Conservation (phyloP, 2,888 invertebrate genomes). For the Sesia apiformis region DNA sequence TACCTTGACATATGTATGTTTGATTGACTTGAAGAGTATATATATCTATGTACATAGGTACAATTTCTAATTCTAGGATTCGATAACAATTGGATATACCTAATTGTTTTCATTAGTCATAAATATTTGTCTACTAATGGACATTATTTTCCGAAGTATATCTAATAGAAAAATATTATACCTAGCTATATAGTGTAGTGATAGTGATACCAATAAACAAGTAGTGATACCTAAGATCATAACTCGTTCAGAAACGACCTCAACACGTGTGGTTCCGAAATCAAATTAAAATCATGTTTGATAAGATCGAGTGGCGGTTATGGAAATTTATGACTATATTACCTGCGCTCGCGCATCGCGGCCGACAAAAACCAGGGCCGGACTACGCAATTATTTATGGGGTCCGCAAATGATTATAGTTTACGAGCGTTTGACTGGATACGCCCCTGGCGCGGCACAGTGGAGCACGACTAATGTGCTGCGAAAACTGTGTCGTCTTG, state of each 20-base stretch:
- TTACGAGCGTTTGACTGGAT: conserved; percentile 60
- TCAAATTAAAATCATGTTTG: conserved; percentile 75
- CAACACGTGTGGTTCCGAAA: conserved; percentile 72
- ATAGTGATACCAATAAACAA: conserved; percentile 7
- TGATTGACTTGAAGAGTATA: too few relatives aligned
- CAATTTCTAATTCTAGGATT: too few relatives aligned
- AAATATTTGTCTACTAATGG: too few relatives aligned
- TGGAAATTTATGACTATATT: conserved; percentile 76
- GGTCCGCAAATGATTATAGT: conserved; percentile 70
- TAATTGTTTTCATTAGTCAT: too few relatives aligned
- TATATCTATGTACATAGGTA: too few relatives aligned
- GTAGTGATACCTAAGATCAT: conserved; percentile 48
- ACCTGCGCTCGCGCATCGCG: conserved; percentile 67
- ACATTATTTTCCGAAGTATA: too few relatives aligned
- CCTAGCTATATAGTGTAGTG: too few relatives aligned
- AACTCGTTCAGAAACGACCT: conserved; percentile 56
- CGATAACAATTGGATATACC: too few relatives aligned
- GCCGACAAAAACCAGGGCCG: conserved; percentile 64
- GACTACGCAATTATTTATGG: conserved; percentile 68
- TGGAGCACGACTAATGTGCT: conserved; percentile 21
- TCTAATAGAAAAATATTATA: too few relatives aligned
- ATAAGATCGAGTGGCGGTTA: conserved; percentile 75
- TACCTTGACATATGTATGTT: too few relatives aligned
- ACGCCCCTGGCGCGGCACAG: conserved; percentile 38
- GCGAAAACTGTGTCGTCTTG: conserved; percentile 18